Evolutionary conservation across 2,888 invertebrate species (phyloP), one percentile per base, ranked within the genome.

Genomic region (Agapostemon virescens): DNA sequence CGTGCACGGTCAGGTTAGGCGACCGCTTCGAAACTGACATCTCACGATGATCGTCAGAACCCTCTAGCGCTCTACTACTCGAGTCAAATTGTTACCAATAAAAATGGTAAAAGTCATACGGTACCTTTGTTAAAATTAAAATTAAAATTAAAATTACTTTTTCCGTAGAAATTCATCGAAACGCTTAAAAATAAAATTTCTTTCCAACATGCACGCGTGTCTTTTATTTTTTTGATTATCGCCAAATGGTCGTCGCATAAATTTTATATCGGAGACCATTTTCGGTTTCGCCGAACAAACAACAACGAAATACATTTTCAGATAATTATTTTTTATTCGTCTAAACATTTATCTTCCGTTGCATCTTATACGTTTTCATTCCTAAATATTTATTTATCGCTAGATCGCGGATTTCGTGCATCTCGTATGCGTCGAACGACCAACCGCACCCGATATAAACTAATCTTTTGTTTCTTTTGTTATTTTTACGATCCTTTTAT

Each of bases 1-100:
- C 11, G 11, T 67, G 6, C 13, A 17, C 23, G 23, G n/a, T 36
- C 63, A 77, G 70, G 77, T 71, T 85, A 49, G 72, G 36, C 45
- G 7, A 55, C 30, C 4, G 6, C 17, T 17, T 26, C 55, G 9
- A 38, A 30, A 20, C 63, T 45, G 81, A 70, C 80, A 55, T 74
- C 81, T 81, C 17, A 23, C 45, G 74, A 26, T 36, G 33, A 63
- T 36, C 1, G 5, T 9, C 9, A n/a, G 63, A 63, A 63, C 20
- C 33, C 11, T 13, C n/a, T 36, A 5, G n/a, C 13, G 20, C n/a
- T 11, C n/a, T 36, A n/a, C 11, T 11, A n/a, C 11, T n/a, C 30
- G 36, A 20, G 3, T 36, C 33, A 36, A 61, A 58, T 20, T n/a
- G 13, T 13, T 15, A 11, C 11, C 11, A 7, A 11, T 55, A 55